Base-by-base conservation (phyloP, 2,113 vertebrate genomes). In the Oreochromis aureus region DNA sequence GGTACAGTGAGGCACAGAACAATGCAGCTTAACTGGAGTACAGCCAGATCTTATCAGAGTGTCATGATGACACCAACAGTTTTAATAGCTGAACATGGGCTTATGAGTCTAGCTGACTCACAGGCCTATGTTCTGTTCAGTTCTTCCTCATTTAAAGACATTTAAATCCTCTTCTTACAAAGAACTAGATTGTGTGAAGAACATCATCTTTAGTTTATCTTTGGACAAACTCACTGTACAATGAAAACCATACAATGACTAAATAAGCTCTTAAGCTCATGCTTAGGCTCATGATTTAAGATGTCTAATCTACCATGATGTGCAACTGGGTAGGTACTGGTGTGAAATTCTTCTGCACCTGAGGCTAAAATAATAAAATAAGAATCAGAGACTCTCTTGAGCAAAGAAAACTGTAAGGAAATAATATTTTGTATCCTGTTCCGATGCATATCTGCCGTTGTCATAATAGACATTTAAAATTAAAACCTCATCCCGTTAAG, bases 11-110 rank as follows among this genome's bases (percentile, higher is more conserved):
- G 89, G 86, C 71, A 84, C 59, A 84, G 61, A 91, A 91, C 90
- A 94, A 92, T 92, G 92, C 69, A 19, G 88, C 83, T 91, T 39
- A 79, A 84, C 89, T 87, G 90, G 83, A 91, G 36, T 7, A 15
- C 22, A 55, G 56, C 16, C 80, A 59, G 81, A 92, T 91, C 88
- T 90, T 90, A 92, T 94, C 92, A 36, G 24, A 71, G 48, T 86
- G 80, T 86, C 76, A 66, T 3, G 89, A 92, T 92, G 92, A 89
- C 86, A 91, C 82, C 19, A 39, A 36, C 36, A 61, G 58, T 6
- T 84, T 84, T 89, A 61, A 83, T 7, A 16, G n/a, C 24, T 34
- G 22, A 73, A 87, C 8, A 18, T 48, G 15, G 71, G 44, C 27
- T 16, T 39, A n/a, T 48, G 71, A 83, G 51, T 92, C 90, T 83